Conservation (phyloP, 2,113 vertebrate genomes). For the Sinocyclocheilus anophthalmus region DNA sequence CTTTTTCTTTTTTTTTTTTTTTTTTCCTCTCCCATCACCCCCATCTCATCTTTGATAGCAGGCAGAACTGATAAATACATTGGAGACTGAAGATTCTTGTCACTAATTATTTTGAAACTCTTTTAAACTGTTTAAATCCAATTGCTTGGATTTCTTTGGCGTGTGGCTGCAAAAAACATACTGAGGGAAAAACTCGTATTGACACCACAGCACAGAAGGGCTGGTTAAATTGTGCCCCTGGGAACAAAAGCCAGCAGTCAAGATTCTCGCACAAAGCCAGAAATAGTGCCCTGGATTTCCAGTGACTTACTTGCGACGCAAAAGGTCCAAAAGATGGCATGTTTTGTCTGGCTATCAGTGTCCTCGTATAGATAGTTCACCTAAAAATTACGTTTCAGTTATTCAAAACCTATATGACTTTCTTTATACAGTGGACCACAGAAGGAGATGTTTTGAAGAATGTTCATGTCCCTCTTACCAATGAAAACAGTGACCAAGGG, state of each 20-base stretch:
- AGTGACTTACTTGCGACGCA: conserved; percentile 7
- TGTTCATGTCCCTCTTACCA: not conserved
- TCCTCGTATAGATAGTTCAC: not conserved
- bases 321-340: conserved; percentile 5
- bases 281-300: conserved; percentile 45
- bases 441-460: not conserved
- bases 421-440: not conserved
- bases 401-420: not conserved
- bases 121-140: conserved; percentile 76
- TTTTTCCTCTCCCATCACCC: not conserved
- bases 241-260: conserved; percentile 40
- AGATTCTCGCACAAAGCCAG: conserved; percentile 24
- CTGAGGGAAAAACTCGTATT: not conserved
- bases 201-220: not conserved
- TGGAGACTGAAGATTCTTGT: conserved; percentile 60
- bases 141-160: conserved; percentile 58
- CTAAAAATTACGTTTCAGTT: not conserved
- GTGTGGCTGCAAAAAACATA: conserved; percentile 56
- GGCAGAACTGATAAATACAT: conserved; percentile 54
- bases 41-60: not conserved
- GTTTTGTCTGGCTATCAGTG: not conserved
- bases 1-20: too few species aligned
- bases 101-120: conserved; percentile 71
- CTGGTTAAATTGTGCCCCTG: conserved; percentile 33
- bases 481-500: not conserved